phyloP scores from a whole-genome alignment of 1,140 invertebrate genomes.

The Acromyrmex echinatior region DNA sequence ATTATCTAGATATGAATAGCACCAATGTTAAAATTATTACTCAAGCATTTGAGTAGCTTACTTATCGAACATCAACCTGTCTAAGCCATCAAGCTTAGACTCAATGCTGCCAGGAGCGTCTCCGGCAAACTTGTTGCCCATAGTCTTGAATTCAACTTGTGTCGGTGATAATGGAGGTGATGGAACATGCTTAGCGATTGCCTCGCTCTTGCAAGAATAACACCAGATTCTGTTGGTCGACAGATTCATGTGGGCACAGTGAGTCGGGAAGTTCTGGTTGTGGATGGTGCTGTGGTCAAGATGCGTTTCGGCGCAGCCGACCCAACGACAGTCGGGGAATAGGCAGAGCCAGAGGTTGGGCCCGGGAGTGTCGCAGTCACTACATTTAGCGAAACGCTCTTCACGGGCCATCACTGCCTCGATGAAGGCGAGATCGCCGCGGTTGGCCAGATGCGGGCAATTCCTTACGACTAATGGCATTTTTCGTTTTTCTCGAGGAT shows the following conservation, averaged over 20 bases:
- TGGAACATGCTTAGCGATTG: slow-evolving; percentile 86
- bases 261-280: slow-evolving; percentile 90
- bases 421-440: slow-evolving; percentile 79
- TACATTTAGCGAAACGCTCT: slow-evolving; percentile 82
- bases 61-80: slow-evolving; percentile 71
- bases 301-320: slow-evolving; percentile 93
- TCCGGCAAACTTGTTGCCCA: slow-evolving; percentile 78
- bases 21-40: background rate
- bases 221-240: slow-evolving; percentile 95
- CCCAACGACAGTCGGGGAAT: slow-evolving; percentile 91
- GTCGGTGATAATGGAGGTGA: slow-evolving; percentile 80
- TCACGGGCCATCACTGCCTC: slow-evolving; percentile 79
- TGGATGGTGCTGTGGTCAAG: slow-evolving; percentile 93
- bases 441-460: slow-evolving; percentile 81
- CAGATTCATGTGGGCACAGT: slow-evolving; percentile 94
- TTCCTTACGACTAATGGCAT: slow-evolving; percentile 84
- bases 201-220: slow-evolving; percentile 92
- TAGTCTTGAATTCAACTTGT: slow-evolving; percentile 80
- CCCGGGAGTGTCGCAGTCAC: slow-evolving; percentile 85
- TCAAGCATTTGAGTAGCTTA: slow-evolving; percentile 38
- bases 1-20: no score
- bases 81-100: slow-evolving; percentile 78
- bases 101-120: slow-evolving; percentile 79
- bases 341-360: slow-evolving; percentile 95
- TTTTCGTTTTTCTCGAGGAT: slow-evolving; percentile 18